Base-by-base conservation (phyloP, 2,888 invertebrate species). In the Lutraria lutraria region DNA sequence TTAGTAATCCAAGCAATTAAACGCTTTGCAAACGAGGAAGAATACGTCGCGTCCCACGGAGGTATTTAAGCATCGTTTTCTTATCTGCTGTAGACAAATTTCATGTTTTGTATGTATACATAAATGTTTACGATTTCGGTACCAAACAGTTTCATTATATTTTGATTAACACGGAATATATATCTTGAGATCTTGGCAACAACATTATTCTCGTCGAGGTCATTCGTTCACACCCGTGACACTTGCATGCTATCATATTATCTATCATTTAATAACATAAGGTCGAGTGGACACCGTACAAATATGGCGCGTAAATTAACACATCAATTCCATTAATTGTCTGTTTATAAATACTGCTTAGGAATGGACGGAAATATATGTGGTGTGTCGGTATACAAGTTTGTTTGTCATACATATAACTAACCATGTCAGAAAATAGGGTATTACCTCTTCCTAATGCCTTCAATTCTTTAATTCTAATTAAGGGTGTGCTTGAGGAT, bases 11-110 rank as follows among this genome's bases (percentile, higher is more conserved):
- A 12, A 25, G n/a, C 63, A 68, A 68, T n/a, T 68, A 68, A 68
- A 68, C 63, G 63, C 63, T 68, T 68, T 68, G 12, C n/a, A 0
- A 68, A 68, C 6, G 63, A 68, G 63, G 63, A 68, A 68, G 25
- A 68, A 68, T 12, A 13, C 10, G 12, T 8, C 0, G 12, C 25
- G 25, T n/a, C 21, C 25, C 25, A 25, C 25, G 25, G 63, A 68
- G 76, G 76, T 19, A 76, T 76, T 29, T 76, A 76, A 76, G 76
- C 19, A 76, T 31, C 13, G 19, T 16, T 15, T 2, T 34, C 34
- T 76, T 76, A 76, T 76, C 76, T 76, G 13, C 16, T 76, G 34
- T 76, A 76, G 76, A 34, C 76, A 76, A 82, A 82, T 34, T 82
- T 34, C 34, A 60, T 63, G 82, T 82, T 21, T 60, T 60, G 31